Conservation (phyloP, 2,113 vertebrate genomes). For the Scopus umbretta region DNA sequence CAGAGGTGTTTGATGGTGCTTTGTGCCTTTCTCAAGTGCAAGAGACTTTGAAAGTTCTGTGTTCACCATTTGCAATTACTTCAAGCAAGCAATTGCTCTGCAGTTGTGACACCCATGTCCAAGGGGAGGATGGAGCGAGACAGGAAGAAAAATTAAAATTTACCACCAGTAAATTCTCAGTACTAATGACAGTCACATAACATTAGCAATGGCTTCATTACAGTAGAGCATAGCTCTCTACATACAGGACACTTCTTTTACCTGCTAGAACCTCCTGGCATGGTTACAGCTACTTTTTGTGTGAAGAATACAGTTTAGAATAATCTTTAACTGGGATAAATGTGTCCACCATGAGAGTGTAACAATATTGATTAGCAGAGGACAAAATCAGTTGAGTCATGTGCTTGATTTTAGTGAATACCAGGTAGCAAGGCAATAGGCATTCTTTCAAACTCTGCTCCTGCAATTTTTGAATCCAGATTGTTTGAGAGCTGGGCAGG, state of each 20-base stretch:
- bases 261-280: background rate
- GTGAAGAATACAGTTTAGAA: background rate
- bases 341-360: background rate
- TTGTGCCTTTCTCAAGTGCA: background rate
- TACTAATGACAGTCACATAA: background rate
- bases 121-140: background rate
- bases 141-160: background rate
- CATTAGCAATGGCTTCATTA: background rate
- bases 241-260: background rate
- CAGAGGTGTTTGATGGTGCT: background rate
- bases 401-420: background rate
- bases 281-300: background rate
- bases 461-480: background rate
- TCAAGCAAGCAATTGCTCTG: background rate
- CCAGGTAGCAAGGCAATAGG: background rate
- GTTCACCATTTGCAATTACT: background rate
- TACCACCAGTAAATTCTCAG: background rate
- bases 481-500: background rate
- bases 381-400: background rate
- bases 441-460: background rate
- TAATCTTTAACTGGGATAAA: background rate
- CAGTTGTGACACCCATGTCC: background rate
- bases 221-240: background rate
- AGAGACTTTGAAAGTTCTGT: background rate
- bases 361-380: background rate